Evolutionary conservation across 1,140 invertebrate genomes (phyloP), one percentile per base, ranked within the genome.

Genomic region (Drosophila nasuta): DNA sequence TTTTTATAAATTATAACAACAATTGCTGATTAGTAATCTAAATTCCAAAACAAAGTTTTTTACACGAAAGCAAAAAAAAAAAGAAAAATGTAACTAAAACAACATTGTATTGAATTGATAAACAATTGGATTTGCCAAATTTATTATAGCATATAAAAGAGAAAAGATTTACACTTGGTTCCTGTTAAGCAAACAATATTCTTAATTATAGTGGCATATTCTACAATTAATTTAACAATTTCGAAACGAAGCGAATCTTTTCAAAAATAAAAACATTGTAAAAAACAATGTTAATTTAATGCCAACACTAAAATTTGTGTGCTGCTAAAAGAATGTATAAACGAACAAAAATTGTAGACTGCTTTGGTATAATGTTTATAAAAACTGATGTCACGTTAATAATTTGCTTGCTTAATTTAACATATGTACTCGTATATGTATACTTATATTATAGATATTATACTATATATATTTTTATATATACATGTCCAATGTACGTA

Each of bases 141-240:
- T 88, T 88, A 77, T 88, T 67, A 78, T 80, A 87, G 83, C 52
- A 35, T 79, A 43, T 75, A 58, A 72, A 30, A 70, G 35, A 77
- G 15, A 69, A 70, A 70, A 52, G 43, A 69, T 82, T 79, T 74
- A 73, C 78, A 87, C 67, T 87, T 80, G 72, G 82, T 87, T 87
- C 82, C 82, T 88, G 69, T 82, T 88, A 66, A 67, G 48, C 57
- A 79, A 87, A 68, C 17, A 35, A 86, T 66, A 86, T 71, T 87
- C 65, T 68, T 72, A 72, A 68, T 66, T 65, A 67, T 57, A 71
- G 60, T 71, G 43, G 33, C 60, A 64, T 64, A n/a, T 64, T 43
- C 13, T 35, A 25, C 6, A 20, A 45, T 35, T 33, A 4, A 5
- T 8, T 15, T 2, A 35, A 15, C n/a, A 54, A 54, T 8, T 49